Evolutionary conservation across 1,140 invertebrate genomes (phyloP), one percentile per base, ranked within the genome.

Genomic region (Plutomurus gul): DNA sequence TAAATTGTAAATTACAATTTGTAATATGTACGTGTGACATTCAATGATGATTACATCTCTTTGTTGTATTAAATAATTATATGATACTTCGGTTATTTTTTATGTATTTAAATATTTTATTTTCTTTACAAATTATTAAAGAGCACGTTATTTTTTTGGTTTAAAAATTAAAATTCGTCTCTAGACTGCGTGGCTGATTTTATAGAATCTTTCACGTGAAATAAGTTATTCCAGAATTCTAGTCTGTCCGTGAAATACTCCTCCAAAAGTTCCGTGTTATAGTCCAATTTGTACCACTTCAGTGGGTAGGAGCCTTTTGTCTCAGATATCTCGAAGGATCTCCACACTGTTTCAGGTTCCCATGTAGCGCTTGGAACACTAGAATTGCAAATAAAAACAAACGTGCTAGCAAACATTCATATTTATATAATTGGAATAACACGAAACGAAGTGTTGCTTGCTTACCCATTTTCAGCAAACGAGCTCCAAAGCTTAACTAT

Each of bases 401-500:
- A n/a, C n/a, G n/a, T n/a, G n/a, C n/a, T n/a, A n/a, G n/a, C n/a
- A n/a, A n/a, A 43, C 8, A 10, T 43, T 8, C 8, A n/a, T 43
- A 8, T 43, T 10, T 43, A 43, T 43, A n/a, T 8, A 10, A n/a
- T 43, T n/a, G 8, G 8, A 43, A 10, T n/a, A n/a, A 43, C 8
- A 43, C 8, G 40, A 43, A 43, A 60, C 16, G 22, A 65, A 30
- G 5, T 43, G 4, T 27, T 47, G 3, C 27, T 25, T 49, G 30
- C 22, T 71, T 70, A 77, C 76, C 76, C 77, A 5, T 25, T 39
- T 4, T 79, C 71, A 8, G 74, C 75, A 43, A 82, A 82, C 3
- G 77, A 79, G 16, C 43, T 49, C 77, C 78, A 82, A n/a, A 79
- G 20, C 39, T 75, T 72, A 18, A 82, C 65, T 6, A 79, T 25